Conservation (phyloP, 2,113 vertebrate species). For the Numenius arquata region DNA sequence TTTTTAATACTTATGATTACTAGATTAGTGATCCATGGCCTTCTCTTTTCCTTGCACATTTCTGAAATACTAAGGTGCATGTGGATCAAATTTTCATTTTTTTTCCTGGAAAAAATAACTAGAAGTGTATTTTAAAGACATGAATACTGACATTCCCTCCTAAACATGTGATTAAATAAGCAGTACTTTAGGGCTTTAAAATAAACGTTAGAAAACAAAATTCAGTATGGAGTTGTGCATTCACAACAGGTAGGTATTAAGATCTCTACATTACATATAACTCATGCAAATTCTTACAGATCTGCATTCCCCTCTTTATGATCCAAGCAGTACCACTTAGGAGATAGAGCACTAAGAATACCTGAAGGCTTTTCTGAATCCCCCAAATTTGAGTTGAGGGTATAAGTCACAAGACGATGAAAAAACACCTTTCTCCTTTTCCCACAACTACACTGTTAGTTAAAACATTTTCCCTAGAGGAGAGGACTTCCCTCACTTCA, state of each 20-base stretch:
- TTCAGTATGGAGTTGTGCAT: background rate
- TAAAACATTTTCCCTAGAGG: background rate
- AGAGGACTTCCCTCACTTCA: background rate
- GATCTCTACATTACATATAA: background rate
- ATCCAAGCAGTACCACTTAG: background rate
- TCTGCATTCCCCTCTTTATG: background rate
- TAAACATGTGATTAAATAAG: background rate
- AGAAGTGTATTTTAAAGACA: background rate
- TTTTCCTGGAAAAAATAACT: background rate
- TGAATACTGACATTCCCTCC: background rate
- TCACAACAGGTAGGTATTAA: background rate
- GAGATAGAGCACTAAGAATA: background rate
- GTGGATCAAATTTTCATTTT: background rate
- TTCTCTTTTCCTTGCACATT: background rate
- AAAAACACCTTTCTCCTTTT: background rate
- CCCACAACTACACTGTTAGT: background rate
- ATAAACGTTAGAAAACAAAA: background rate
- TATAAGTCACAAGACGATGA: background rate
- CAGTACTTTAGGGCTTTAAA: background rate
- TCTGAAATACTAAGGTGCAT: background rate
- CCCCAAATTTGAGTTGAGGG: background rate
- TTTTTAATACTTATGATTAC: background rate
- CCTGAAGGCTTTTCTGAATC: background rate
- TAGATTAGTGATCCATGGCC: background rate
- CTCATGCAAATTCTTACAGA: background rate